Evolutionary conservation across 2,888 invertebrate species (phyloP), one percentile per base, ranked within the genome.

Genomic region (Meliscaeva auricollis): DNA sequence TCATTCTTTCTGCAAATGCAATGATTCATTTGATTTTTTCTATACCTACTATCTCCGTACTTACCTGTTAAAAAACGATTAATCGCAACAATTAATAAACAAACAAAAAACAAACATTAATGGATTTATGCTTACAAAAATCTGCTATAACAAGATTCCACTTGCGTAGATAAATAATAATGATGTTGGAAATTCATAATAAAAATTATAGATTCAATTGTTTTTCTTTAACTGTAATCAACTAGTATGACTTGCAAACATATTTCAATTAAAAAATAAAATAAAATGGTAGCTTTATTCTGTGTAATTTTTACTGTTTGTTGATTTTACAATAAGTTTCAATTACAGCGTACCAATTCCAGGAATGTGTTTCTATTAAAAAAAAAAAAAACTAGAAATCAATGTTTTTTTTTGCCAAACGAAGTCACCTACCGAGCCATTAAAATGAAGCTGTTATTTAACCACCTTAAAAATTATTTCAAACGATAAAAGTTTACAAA

Each of bases 351-450:
- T 1, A 26, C 26, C 26, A 3, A 52, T 52, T 52, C 52, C 6
- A 26, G 1, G n/a, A 52, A 52, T 26, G 1, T 26, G 13, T 52
- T 13, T 1, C 26, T 2, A 44, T 44, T 2, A 0, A 0, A 2
- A 26, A 26, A 26, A 26, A 26, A 26, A 46, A 20, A 3, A 13
- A 22, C 11, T 6, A 13, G 50, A 52, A 52, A n/a, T 52, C 26
- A 32, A 54, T 9, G 54, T 54, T n/a, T 13, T 54, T 54, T 9
- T 9, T 54, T 54, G 30, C 9, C 54, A 0, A 30, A 8, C 8
- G 30, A 54, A 54, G n/a, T 11, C 52, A 54, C 22, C 52, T 52
- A 13, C n/a, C n/a, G n/a, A n/a, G n/a, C n/a, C 8, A n/a, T 30
- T 44, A 5, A 30, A 35, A 20, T 38, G 6, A 22, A 20, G 3